Conservation (phyloP, 2,113 vertebrate genomes). For the Merops nubicus region DNA sequence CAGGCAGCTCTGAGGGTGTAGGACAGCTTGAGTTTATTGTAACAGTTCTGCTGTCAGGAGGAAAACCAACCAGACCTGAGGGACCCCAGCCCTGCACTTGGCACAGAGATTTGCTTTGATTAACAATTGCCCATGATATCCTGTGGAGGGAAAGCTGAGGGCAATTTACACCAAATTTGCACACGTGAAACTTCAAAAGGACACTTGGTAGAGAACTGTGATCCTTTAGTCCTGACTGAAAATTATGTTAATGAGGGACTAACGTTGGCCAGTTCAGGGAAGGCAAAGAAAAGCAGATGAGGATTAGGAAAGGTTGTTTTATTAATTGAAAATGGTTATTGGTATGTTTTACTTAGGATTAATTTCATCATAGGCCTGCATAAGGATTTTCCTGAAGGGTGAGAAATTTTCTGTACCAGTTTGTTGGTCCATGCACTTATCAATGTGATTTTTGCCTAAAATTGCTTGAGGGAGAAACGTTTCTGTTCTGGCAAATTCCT, state of each 20-base stretch:
- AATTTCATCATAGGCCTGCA: accelerated
- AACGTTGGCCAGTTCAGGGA: not conserved
- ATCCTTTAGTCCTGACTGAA: not conserved
- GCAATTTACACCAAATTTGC: not conserved
- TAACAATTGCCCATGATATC: not conserved
- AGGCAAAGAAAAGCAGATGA: not conserved
- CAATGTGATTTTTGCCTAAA: not conserved
- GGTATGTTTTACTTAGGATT: not conserved
- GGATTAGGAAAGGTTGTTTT: not conserved
- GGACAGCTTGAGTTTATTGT: accelerated
- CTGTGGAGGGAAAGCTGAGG: accelerated
- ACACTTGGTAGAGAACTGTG: not conserved
- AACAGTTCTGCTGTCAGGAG: not conserved
- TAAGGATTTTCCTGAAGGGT: not conserved
- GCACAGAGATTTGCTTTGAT: not conserved
- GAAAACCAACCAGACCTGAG: not conserved
- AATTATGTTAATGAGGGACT: not conserved
- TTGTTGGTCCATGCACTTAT: not conserved
- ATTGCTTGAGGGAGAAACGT: not conserved
- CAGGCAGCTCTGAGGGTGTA: accelerated
- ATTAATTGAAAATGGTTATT: not conserved
- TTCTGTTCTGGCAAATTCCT: not conserved
- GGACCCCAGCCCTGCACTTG: accelerated
- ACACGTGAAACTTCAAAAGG: not conserved
- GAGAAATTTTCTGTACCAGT: not conserved